phyloP scores from a whole-genome alignment of 2,113 vertebrate species.

The Rhabdornis inornatus region DNA sequence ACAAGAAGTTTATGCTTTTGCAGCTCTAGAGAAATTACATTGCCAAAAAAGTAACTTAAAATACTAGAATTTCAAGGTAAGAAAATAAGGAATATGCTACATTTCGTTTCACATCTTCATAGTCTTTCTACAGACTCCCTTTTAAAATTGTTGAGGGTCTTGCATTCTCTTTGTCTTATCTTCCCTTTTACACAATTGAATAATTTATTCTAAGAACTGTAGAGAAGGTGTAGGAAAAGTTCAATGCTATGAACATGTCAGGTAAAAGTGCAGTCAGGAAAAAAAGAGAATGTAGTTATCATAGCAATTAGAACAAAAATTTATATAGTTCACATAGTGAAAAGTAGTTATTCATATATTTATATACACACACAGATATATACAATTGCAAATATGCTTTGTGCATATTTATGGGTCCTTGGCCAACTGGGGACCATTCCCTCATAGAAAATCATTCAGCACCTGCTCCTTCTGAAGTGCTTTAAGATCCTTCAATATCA shows the following conservation, averaged over 20 bases:
- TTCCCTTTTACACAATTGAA: background rate
- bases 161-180: background rate
- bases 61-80: background rate
- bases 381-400: background rate
- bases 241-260: background rate
- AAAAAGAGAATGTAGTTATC: background rate
- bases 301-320: background rate
- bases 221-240: background rate
- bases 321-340: background rate
- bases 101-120: background rate
- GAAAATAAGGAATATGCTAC: background rate
- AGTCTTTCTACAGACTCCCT: background rate
- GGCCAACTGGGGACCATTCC: background rate
- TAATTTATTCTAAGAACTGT: background rate
- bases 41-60: background rate
- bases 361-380: background rate
- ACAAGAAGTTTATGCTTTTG: background rate
- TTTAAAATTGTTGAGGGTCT: background rate
- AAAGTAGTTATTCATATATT: background rate
- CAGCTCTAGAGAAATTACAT: background rate
- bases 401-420: background rate
- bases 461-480: background rate
- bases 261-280: background rate
- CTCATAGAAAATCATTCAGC: background rate
- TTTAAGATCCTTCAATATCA: background rate